Conservation (phyloP, 2,113 vertebrate genomes). For the Toxotes chatareus region DNA sequence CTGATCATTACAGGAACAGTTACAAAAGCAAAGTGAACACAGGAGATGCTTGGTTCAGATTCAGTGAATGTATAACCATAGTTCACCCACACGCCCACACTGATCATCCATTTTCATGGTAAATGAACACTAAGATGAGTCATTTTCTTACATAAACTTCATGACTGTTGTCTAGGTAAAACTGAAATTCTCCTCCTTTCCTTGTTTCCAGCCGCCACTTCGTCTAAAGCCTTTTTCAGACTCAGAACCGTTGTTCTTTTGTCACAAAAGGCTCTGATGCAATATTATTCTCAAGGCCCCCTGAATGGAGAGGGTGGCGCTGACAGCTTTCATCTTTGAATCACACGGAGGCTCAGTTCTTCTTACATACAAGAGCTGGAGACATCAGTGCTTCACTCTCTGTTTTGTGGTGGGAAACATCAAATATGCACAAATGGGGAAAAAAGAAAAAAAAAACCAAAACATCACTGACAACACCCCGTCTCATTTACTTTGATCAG, state of each 20-base stretch:
- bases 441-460: not conserved
- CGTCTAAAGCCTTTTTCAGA: constrained; percentile 38
- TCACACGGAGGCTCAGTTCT: constrained; percentile 54
- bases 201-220: constrained; percentile 52
- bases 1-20: not conserved
- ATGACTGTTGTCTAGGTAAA: constrained; percentile 27
- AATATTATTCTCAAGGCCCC: constrained; percentile 56
- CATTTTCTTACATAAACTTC: constrained; percentile 33
- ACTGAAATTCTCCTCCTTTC: constrained; percentile 20
- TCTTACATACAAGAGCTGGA: constrained; percentile 44
- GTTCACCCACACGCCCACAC: constrained; percentile 20
- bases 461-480: constrained; percentile 35
- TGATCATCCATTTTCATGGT: constrained; percentile 4
- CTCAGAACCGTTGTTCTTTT: constrained; percentile 55
- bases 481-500: constrained; percentile 67
- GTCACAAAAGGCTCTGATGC: constrained; percentile 67
- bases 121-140: constrained; percentile 18
- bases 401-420: constrained; percentile 56
- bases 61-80: constrained; percentile 7
- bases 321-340: constrained; percentile 72
- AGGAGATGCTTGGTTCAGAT: constrained; percentile 3
- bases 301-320: constrained; percentile 37
- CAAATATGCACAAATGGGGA: constrained; percentile 59
- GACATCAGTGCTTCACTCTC: constrained; percentile 37
- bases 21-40: constrained; percentile 3